A percentile compares a stretch with the other conserved stretches of the same genome.
Evolutionary conservation across 2,888 invertebrate genomes (phyloP).

Genomic region (Cyclophora albipunctata): DNA sequence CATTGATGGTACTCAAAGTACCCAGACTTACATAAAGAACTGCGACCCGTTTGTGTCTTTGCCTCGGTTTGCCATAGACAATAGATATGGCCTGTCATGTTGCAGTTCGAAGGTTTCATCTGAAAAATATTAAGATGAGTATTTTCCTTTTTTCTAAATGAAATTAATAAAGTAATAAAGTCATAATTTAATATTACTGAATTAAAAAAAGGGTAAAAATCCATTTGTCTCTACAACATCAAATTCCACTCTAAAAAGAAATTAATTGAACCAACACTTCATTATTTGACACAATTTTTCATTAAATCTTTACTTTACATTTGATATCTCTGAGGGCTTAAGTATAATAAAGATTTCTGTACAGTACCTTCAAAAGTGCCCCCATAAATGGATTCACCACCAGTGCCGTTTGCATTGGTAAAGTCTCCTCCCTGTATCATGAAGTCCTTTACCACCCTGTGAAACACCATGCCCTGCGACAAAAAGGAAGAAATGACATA

Average conservation of each 20-base stretch:
- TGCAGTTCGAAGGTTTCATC: conserved; percentile 94
- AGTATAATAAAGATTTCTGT: too few species aligned
- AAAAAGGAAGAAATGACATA: neutral
- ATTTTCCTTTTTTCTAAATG: too few species aligned
- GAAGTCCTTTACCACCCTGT: conserved; percentile 97
- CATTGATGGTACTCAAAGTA: conserved; percentile 4
- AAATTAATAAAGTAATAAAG: neutral
- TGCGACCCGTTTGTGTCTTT: conserved; percentile 99
- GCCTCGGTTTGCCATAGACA: conserved; percentile 99
- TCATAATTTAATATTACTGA: neutral
- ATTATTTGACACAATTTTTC: too few species aligned
- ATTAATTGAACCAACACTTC: too few species aligned
- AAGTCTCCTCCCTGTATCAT: conserved; percentile 97
- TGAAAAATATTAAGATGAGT: conserved; percentile 52
- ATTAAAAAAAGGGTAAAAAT: too few species aligned
- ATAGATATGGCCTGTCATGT: conserved; percentile 91
- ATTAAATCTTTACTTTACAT: too few species aligned
- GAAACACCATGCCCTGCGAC: conserved; percentile 85
- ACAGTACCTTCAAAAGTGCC: conserved; percentile 92
- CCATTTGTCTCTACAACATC: too few species aligned
- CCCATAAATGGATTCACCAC: conserved; percentile 98
- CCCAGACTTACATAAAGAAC: conserved; percentile 95
- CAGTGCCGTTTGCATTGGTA: conserved; percentile 95
- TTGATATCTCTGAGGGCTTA: too few species aligned
- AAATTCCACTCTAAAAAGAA: too few species aligned